Conservation (phyloP, 2,113 vertebrate species). For the Melierax canorus region DNA sequence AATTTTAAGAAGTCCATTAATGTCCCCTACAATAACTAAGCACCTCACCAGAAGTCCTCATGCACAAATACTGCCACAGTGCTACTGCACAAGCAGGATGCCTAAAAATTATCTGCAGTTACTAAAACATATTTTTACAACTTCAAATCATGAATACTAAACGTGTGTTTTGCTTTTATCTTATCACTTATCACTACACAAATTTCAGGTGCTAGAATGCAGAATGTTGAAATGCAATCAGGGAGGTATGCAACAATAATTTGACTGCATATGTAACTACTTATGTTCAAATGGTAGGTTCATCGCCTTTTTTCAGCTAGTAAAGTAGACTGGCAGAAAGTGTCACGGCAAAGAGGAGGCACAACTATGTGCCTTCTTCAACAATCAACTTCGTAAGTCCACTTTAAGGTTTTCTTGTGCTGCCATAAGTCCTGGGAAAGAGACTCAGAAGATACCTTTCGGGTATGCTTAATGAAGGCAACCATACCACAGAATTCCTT, state of each 20-base stretch:
- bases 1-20: background rate
- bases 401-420: background rate
- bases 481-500: background rate
- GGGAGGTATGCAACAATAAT: background rate
- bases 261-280: background rate
- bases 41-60: background rate
- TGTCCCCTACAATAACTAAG: background rate
- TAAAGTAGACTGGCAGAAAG: background rate
- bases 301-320: background rate
- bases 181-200: background rate
- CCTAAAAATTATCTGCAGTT: background rate
- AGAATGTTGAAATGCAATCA: background rate
- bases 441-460: background rate
- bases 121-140: background rate
- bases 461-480: background rate
- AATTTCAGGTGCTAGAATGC: background rate
- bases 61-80: background rate
- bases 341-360: background rate
- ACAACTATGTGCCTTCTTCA: background rate
- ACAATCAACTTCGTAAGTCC: background rate
- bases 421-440: background rate
- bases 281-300: background rate
- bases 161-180: rapidly evolving
- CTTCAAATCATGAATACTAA: background rate
- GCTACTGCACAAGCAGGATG: background rate